These are phyloP conservation scores for Episyrphus balteatus DNA, from an alignment of 1,140 invertebrate genomes.

Conservation along the genomic window DNA sequence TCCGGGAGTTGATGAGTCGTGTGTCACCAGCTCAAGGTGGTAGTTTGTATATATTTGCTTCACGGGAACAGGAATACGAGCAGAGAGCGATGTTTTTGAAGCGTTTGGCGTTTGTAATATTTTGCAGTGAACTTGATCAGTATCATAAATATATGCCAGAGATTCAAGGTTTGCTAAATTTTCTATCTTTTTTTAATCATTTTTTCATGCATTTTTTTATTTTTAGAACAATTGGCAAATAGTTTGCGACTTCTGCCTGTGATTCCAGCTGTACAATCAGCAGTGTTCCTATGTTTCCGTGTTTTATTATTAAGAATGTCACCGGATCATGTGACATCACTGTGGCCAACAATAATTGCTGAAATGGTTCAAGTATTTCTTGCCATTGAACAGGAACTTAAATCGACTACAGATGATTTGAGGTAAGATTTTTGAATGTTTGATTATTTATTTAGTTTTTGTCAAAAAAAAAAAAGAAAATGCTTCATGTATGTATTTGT, in stretches of 20 bases:
- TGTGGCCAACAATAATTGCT: constrained; percentile 91
- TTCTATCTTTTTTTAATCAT: not conserved
- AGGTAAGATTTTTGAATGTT: constrained; percentile 42
- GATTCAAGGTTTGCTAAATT: constrained; percentile 63
- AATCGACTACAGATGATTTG: constrained; percentile 66
- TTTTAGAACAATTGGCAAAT: constrained; percentile 74
- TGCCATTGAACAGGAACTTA: constrained; percentile 80
- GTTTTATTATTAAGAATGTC: constrained; percentile 82
- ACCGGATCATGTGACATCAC: constrained; percentile 71
- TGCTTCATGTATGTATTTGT: too few relatives aligned
- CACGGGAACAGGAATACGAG: constrained; percentile 84
- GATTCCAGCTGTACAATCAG: constrained; percentile 71
- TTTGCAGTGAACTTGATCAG: constrained; percentile 85
- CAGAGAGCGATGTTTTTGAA: constrained; percentile 77
- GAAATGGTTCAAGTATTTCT: constrained; percentile 88
- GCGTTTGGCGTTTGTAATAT: constrained; percentile 80
- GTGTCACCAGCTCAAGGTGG: constrained; percentile 70
- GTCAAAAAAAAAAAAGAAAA: constrained; percentile 3
- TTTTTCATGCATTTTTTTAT: not conserved
- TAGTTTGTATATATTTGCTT: constrained; percentile 63
- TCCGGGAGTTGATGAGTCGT: constrained; percentile 78
- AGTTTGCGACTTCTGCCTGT: constrained; percentile 68
- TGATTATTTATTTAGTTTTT: not conserved
- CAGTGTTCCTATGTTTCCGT: constrained; percentile 85
- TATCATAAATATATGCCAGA: constrained; percentile 88